These are phyloP conservation scores for Amphimallon solstitiale DNA, from an alignment of 2,888 invertebrate species.

Conservation along the genomic window DNA sequence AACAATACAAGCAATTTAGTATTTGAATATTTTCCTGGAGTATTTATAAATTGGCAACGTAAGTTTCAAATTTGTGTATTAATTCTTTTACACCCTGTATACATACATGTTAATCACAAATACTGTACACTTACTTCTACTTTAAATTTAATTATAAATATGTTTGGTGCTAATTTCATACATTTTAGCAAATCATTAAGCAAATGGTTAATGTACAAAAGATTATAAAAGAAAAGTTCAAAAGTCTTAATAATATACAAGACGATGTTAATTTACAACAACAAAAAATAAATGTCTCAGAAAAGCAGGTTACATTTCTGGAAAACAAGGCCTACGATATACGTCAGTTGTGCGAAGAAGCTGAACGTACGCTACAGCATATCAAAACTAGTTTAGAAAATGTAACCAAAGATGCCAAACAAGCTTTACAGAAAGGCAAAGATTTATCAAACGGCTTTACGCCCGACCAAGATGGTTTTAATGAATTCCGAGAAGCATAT, in stretches of 20 bases:
- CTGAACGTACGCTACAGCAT: conserved; percentile 56
- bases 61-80: too few relatives aligned
- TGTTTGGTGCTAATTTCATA: background rate
- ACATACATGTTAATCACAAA: too few relatives aligned
- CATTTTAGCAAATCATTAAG: conserved; percentile 47
- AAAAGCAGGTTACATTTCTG: conserved; percentile 51
- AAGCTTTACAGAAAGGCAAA: conserved; percentile 67
- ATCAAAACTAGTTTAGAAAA: conserved; percentile 55
- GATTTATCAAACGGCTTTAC: conserved; percentile 67
- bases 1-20: too few relatives aligned
- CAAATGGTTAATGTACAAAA: conserved; percentile 55
- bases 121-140: too few relatives aligned
- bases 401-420: conserved; percentile 63
- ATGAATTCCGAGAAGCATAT: conserved; percentile 66
- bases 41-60: too few relatives aligned
- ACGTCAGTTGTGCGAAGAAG: conserved; percentile 52
- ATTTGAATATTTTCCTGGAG: too few relatives aligned
- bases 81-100: too few relatives aligned
- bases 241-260: conserved; percentile 47
- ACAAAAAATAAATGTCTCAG: conserved; percentile 50
- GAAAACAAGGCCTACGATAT: conserved; percentile 57
- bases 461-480: conserved; percentile 69
- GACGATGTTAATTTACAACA: conserved; percentile 50
- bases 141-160: too few relatives aligned
- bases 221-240: conserved; percentile 44